Percentiles rank a stretch among this genome's conserved stretches.
phyloP scores from a whole-genome alignment of 2,888 invertebrate genomes.

The Acanthoscelides obtectus region DNA sequence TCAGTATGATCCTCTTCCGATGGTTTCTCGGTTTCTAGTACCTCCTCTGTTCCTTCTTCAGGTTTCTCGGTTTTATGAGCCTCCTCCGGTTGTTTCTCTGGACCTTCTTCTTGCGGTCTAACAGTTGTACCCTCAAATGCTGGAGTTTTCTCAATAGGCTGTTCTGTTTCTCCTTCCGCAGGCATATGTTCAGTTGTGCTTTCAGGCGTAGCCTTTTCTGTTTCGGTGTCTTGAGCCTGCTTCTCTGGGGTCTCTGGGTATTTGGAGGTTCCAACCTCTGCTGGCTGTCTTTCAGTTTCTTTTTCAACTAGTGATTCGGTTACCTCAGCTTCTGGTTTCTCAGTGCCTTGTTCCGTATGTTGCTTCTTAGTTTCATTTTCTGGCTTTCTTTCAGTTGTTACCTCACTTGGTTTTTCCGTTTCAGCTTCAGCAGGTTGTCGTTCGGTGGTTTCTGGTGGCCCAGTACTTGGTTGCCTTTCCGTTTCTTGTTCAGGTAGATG shows the following conservation, averaged over 20 bases:
- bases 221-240: not conserved
- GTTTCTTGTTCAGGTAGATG: conserved; percentile 4
- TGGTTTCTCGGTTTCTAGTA: not conserved
- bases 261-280: not conserved
- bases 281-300: not conserved
- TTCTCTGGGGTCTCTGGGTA: not conserved
- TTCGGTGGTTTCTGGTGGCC: conserved; percentile 10
- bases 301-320: not conserved
- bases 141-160: not conserved
- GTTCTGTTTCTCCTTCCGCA: not conserved
- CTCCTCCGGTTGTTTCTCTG: not conserved
- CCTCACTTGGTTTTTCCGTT: conserved; percentile 1
- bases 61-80: not conserved
- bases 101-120: not conserved
- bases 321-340: not conserved
- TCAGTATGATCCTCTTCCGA: not conserved
- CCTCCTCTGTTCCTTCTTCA: not conserved
- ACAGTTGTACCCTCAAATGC: not conserved
- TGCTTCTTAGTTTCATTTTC: not conserved
- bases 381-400: not conserved
- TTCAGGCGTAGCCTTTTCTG: not conserved
- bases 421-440: conserved; percentile 2
- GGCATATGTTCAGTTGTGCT: not conserved
- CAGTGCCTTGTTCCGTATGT: not conserved
- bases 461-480: conserved; percentile 10